Evolutionary conservation across 2,113 vertebrate species (phyloP).

Genomic region (Zapus hudsonius): DNA sequence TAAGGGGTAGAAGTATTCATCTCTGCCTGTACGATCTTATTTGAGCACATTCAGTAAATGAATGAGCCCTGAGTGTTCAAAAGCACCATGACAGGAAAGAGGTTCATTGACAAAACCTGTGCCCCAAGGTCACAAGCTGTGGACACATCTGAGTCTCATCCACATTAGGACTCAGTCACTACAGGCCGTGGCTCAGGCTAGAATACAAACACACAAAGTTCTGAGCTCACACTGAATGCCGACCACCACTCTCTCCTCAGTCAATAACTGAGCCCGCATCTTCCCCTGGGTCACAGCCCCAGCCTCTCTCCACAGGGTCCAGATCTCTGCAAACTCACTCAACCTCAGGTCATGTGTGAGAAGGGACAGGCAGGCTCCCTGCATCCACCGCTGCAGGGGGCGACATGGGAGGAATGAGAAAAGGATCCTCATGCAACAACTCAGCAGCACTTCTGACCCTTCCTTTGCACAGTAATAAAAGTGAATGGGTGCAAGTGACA

Average conservation of each 20-base stretch:
- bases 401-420: neutral
- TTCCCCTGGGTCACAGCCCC: neutral
- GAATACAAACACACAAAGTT: neutral
- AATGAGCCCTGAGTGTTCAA: neutral
- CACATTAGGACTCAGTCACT: neutral
- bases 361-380: neutral
- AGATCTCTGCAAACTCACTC: fast-evolving
- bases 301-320: no score
- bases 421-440: neutral
- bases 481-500: neutral
- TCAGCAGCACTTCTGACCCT: neutral
- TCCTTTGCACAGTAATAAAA: neutral
- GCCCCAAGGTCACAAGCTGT: neutral
- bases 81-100: neutral
- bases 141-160: neutral
- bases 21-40: neutral
- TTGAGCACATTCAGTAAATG: neutral
- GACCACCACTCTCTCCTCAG: neutral
- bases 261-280: neutral
- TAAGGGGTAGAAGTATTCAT: neutral
- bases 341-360: neutral
- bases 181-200: neutral
- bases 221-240: neutral
- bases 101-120: neutral
- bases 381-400: neutral